These are phyloP conservation scores for Drosophila chauvacae DNA, from an alignment of 1,140 invertebrate species.

Conservation along the genomic window DNA sequence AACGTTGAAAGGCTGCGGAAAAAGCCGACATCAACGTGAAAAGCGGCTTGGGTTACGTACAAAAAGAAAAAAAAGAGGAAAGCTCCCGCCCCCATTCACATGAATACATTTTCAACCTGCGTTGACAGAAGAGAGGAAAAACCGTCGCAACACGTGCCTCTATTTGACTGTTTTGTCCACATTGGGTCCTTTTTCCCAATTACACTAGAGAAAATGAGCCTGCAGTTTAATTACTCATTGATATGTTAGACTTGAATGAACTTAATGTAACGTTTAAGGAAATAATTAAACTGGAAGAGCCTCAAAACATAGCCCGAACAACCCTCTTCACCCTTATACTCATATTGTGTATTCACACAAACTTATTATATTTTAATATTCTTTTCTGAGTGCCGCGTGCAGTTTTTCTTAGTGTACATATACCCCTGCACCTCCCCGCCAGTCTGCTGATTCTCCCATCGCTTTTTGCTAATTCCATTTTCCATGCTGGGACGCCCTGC, in stretches of 20 bases:
- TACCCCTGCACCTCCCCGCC: not conserved
- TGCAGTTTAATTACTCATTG: not conserved
- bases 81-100: not conserved
- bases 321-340: too few relatives aligned
- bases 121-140: constrained; percentile 26
- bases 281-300: not conserved
- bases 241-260: not conserved
- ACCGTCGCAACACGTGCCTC: constrained; percentile 34
- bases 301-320: not conserved
- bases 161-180: constrained; percentile 46
- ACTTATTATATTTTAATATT: not conserved
- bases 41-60: constrained; percentile 21
- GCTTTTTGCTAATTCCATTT: constrained; percentile 54
- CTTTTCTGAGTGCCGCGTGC: not conserved
- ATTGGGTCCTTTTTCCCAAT: constrained; percentile 20
- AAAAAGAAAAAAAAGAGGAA: constrained; percentile 2
- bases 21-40: constrained; percentile 25
- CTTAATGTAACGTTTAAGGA: not conserved
- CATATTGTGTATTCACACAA: not conserved
- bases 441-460: constrained; percentile 12
- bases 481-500: constrained; percentile 46
- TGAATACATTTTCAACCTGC: constrained; percentile 15
- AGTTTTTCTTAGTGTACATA: not conserved
- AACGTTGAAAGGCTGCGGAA: constrained; percentile 59
- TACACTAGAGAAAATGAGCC: constrained; percentile 24